Evolutionary conservation across 2,888 invertebrate genomes (phyloP), one percentile per base, ranked within the genome.

Genomic region (Cylloceria caligata): DNA sequence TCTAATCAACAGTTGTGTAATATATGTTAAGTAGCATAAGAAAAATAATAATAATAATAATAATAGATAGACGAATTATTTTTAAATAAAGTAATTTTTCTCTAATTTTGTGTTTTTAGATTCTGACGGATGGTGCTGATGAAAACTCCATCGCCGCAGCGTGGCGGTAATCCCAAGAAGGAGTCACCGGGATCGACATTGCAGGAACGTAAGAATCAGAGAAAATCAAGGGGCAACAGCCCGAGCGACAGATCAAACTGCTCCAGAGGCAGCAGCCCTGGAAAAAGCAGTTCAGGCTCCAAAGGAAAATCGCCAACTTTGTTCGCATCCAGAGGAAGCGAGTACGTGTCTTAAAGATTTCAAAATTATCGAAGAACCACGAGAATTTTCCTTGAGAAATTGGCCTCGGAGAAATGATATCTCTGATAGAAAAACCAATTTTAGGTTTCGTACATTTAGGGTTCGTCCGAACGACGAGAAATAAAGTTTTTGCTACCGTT

Each of bases 241-340:
- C 91, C 91, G 7, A 83, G 86, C 60, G 86, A 87, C 24, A 86
- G 81, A 74, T 87, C 88, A 11, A 84, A 77, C 60, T 86, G 86
- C 71, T 91, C 92, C 16, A 88, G 93, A 65, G 93, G 93, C n/a
- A 92, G 81, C 77, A 93, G 93, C 86, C 93, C 93, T 0, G 89
- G 89, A 36, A 91, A 88, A 83, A 87, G 75, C 21, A 86, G 83
- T 30, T 62, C 78, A 13, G 83, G 79, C 30, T 86, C 81, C 68
- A 88, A 88, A 86, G 89, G 85, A 76, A 88, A 86, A 62, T 84
- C 80, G 27, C 86, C 87, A 77, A 88, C 75, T 76, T 75, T 90
- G 21, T 88, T 89, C 19, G 87, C 87, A 49, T 93, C 93, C 39
- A 90, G 93, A 82, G 93, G 93, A 85, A 93, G 93, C 92, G 93